Evolutionary conservation across 2,888 invertebrate genomes (phyloP).

Genomic region (Muscina levida): DNA sequence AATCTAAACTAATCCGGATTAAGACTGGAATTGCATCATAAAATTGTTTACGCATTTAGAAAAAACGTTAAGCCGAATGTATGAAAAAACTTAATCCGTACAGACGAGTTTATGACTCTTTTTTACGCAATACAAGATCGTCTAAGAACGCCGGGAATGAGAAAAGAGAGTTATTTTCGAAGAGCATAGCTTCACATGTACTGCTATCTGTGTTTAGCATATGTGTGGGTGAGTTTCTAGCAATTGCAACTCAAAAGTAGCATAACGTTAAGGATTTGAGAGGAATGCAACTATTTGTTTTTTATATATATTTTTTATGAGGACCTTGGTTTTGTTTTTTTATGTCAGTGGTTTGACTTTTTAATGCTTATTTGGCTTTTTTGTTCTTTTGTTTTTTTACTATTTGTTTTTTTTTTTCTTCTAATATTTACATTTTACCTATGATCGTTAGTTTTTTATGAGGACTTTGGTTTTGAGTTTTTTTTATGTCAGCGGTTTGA

Average conservation of each 20-base stretch:
- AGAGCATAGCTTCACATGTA: no score
- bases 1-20: conserved; percentile 74
- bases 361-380: conserved; percentile 13
- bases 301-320: conserved; percentile 50
- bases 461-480: not conserved
- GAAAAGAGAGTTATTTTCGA: no score
- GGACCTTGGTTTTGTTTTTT: conserved; percentile 37
- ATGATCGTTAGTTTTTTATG: not conserved
- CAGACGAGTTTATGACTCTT: conserved; percentile 27
- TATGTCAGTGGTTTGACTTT: conserved; percentile 59
- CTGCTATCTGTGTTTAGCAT: no score
- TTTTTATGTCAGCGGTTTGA: not conserved
- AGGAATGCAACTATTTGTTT: no score
- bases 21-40: conserved; percentile 74
- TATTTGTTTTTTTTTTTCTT: conserved; percentile 7
- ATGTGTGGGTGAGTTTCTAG: not conserved
- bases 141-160: not conserved
- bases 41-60: conserved; percentile 64
- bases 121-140: conserved; percentile 40
- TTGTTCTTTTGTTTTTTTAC: conserved; percentile 26
- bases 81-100: conserved; percentile 9
- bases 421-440: not conserved
- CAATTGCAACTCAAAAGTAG: not conserved
- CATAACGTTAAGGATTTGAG: no score
- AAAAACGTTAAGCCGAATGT: conserved; percentile 46